phyloP scores from a whole-genome alignment of 2,888 invertebrate species.

The Catonia carolina region DNA sequence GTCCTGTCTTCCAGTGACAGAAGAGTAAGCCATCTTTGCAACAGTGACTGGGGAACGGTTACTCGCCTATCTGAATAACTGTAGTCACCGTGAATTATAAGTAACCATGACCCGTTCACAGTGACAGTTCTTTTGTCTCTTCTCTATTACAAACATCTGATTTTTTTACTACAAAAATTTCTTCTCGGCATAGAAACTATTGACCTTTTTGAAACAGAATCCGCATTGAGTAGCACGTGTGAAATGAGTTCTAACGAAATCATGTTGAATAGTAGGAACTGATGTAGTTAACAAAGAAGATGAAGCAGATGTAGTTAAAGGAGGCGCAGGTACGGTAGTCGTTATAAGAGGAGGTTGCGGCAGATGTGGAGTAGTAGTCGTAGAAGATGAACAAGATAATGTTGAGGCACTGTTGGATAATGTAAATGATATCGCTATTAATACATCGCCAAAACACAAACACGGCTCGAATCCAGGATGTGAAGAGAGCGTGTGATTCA shows the following conservation, averaged over 20 bases:
- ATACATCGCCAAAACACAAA: slow-evolving; percentile 85
- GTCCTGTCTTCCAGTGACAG: too few species aligned
- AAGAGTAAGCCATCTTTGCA: too few species aligned
- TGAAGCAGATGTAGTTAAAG: slow-evolving; percentile 20
- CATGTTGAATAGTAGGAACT: slow-evolving; percentile 46
- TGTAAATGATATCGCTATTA: slow-evolving; percentile 65
- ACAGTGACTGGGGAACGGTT: too few species aligned
- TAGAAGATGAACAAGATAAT: too few species aligned
- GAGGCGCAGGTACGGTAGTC: neutral
- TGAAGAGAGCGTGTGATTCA: slow-evolving; percentile 57
- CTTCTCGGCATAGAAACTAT: too few species aligned
- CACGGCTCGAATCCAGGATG: slow-evolving; percentile 81
- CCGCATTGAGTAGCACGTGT: slow-evolving; percentile 85
- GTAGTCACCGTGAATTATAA: too few species aligned
- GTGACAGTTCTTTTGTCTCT: too few species aligned
- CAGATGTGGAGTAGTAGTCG: slow-evolving; percentile 21
- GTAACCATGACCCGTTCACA: too few species aligned
- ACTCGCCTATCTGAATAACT: too few species aligned
- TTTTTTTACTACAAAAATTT: too few species aligned
- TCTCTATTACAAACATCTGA: too few species aligned
- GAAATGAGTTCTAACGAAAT: slow-evolving; percentile 83
- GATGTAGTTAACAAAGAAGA: too few species aligned
- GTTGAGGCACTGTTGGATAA: slow-evolving; percentile 26
- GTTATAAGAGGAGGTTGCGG: slow-evolving; percentile 18
- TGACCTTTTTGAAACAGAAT: slow-evolving; percentile 89